A percentile compares a stretch with the other conserved stretches of the same genome.
Evolutionary conservation across 2,888 invertebrate genomes (phyloP).

Genomic region (Omphaloscelis lunosa): DNA sequence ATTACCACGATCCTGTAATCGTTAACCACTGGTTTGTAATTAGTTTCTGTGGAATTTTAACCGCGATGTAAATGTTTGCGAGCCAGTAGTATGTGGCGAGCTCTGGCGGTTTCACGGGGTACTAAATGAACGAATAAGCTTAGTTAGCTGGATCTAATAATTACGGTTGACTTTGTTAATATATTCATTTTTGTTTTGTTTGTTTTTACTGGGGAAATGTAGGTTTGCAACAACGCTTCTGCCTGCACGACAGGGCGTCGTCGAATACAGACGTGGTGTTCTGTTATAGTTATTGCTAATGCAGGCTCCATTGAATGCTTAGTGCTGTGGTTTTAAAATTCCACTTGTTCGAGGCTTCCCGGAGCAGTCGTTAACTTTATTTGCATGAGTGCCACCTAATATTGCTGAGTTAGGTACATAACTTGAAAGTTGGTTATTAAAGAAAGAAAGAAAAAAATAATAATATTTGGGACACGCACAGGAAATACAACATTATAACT

Average conservation of each 20-base stretch:
- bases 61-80: constrained; percentile 28
- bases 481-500: no score
- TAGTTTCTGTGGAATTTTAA: constrained; percentile 44
- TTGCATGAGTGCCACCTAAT: no score
- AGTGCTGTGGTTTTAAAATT: not conserved
- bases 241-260: not conserved
- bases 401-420: not conserved
- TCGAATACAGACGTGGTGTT: no score
- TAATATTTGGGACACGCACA: no score
- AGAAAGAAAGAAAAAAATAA: no score
- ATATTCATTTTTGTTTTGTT: constrained; percentile 2
- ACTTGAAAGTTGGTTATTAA: not conserved
- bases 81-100: constrained; percentile 23
- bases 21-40: constrained; percentile 42
- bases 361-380: not conserved
- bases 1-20: constrained; percentile 29
- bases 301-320: not conserved
- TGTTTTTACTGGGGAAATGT: not conserved
- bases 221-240: not conserved
- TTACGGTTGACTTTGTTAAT: not conserved
- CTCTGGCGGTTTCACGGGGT: constrained; percentile 36
- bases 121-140: constrained; percentile 40
- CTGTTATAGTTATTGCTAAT: not conserved
- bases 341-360: no score
- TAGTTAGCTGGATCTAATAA: constrained; percentile 21